phyloP scores from a whole-genome alignment of 2,888 invertebrate species.

The Mactromeris polynyma region DNA sequence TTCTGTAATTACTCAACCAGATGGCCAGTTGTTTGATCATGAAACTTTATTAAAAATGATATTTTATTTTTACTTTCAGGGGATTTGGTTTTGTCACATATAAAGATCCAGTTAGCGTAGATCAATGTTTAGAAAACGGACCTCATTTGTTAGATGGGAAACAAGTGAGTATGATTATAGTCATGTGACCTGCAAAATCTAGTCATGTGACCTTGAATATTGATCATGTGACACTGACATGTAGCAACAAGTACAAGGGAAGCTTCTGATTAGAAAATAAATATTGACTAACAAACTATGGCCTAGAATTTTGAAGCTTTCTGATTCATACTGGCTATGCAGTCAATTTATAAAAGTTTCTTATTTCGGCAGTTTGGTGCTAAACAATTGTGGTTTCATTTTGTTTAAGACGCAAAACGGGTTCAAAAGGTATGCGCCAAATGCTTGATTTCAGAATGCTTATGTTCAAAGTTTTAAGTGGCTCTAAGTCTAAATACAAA shows the following conservation, averaged over 20 bases:
- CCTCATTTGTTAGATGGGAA: conserved; percentile 96
- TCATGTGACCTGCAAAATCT: not conserved
- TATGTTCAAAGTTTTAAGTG: not conserved
- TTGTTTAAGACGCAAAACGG: too few relatives aligned
- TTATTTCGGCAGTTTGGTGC: too few relatives aligned
- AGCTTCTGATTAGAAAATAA: too few relatives aligned
- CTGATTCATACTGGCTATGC: too few relatives aligned
- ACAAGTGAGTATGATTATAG: conserved; percentile 54
- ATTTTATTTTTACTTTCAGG: conserved; percentile 85
- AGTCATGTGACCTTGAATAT: not conserved
- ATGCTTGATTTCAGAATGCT: not conserved
- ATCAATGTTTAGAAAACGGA: conserved; percentile 99
- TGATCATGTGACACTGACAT: not conserved
- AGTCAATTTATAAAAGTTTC: too few relatives aligned
- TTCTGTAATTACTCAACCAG: not conserved
- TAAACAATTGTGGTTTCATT: too few relatives aligned
- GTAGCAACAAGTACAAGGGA: too few relatives aligned
- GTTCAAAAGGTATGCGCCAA: too few relatives aligned
- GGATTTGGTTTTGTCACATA: conserved; percentile 99
- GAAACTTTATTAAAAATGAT: not conserved
- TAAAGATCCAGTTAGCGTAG: conserved; percentile 98
- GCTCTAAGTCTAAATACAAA: not conserved
- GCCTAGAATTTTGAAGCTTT: too few relatives aligned
- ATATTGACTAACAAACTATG: too few relatives aligned
- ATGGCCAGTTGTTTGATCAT: conserved; percentile 14